Evolutionary conservation across 2,888 invertebrate species (phyloP).

Genomic region (Oithona nana): DNA sequence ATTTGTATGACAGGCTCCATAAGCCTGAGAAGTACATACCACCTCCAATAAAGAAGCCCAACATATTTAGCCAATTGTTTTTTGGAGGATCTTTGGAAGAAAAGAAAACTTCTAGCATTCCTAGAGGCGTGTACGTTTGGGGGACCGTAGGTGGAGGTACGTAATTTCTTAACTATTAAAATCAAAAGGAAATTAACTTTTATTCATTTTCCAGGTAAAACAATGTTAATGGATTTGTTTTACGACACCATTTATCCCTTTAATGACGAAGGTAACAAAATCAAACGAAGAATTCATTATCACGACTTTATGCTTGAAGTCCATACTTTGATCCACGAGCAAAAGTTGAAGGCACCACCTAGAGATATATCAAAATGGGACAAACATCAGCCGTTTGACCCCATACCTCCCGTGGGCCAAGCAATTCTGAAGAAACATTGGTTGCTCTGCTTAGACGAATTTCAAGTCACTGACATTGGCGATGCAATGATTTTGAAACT

Average conservation of each 20-base stretch:
- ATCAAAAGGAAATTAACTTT: too few relatives aligned
- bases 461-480: conserved; percentile 96
- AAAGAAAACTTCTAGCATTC: not conserved
- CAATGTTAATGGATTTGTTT: conserved; percentile 97
- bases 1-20: too few relatives aligned
- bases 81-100: not conserved
- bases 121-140: conserved; percentile 20
- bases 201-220: conserved; percentile 44
- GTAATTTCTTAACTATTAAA: not conserved
- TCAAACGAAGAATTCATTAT: conserved; percentile 61
- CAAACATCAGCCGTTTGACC: conserved; percentile 49
- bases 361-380: conserved; percentile 15
- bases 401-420: conserved; percentile 79
- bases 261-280: conserved; percentile 16
- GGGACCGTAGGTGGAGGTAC: conserved; percentile 55
- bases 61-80: too few relatives aligned
- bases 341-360: conserved; percentile 43
- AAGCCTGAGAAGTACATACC: too few relatives aligned
- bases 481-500: conserved; percentile 97
- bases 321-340: conserved; percentile 66
- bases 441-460: conserved; percentile 94
- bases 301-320: conserved; percentile 94
- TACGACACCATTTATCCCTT: conserved; percentile 39
- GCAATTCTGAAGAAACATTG: conserved; percentile 65
- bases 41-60: too few relatives aligned